Conservation (phyloP, 2,797 vertebrate genomes). For the Gastrophryne carolinensis region DNA sequence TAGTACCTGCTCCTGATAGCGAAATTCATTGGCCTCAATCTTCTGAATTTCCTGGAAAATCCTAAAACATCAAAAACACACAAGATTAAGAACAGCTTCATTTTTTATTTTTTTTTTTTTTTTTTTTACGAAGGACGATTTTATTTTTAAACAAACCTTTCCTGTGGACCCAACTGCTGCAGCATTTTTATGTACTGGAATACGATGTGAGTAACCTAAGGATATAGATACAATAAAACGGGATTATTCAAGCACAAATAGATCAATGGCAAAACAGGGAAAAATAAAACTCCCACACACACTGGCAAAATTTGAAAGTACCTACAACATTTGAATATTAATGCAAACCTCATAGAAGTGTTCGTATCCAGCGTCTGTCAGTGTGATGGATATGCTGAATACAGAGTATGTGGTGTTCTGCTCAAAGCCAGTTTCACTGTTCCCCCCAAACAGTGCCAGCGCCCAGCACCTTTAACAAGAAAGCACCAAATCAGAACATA, state of each 20-base stretch:
- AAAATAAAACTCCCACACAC: no score
- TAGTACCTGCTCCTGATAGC: slow-evolving; percentile 94
- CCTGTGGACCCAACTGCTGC: slow-evolving; percentile 84
- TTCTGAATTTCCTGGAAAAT: slow-evolving; percentile 96
- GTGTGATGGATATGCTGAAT: slow-evolving; percentile 90
- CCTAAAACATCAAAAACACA: slow-evolving; percentile 63
- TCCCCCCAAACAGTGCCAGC: slow-evolving; percentile 89
- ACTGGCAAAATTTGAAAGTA: no score
- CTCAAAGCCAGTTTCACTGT: slow-evolving; percentile 91
- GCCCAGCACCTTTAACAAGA: slow-evolving; percentile 83
- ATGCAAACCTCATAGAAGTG: slow-evolving; percentile 84
- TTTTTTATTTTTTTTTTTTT: not conserved
- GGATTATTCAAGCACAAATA: no score
- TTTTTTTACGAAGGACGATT: not conserved
- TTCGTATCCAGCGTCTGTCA: slow-evolving; percentile 89
- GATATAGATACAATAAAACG: no score
- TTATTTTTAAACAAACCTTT: slow-evolving; percentile 71
- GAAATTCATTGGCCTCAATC: slow-evolving; percentile 93
- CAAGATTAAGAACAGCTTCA: not conserved
- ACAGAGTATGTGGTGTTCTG: slow-evolving; percentile 94
- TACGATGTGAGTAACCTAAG: slow-evolving; percentile 87
- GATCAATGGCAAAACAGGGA: not conserved
- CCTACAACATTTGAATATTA: no score
- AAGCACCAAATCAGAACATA: not conserved
- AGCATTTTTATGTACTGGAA: slow-evolving; percentile 98